Evolutionary conservation across 2,888 invertebrate genomes (phyloP), one percentile per base, ranked within the genome.

Genomic region (Heteromurus nitidus): DNA sequence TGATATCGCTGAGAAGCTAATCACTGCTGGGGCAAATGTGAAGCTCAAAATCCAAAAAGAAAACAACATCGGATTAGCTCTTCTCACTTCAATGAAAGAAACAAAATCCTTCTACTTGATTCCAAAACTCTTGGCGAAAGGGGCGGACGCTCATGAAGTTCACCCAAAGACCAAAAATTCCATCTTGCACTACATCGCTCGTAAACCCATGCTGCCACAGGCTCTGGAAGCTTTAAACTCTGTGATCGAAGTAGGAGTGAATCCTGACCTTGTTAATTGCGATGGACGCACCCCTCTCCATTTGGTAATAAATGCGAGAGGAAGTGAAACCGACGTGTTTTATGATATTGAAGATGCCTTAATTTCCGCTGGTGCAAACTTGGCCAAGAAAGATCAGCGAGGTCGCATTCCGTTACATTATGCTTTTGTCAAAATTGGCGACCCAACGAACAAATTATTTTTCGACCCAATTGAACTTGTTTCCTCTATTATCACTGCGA

Each of bases 331-430:
- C 2, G 90, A 91, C 84, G 88, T 89, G 13, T 89, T 89, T 75
- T 89, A 89, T 42, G 90, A 90, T 28, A 84, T 90, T 31, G 90
- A 91, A 87, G 90, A 90, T 70, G 87, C 88, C 68, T 88, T 91
- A 9, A 87, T 91, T 13, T 88, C 88, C 31, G 86, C 87, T n/a
- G 89, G 89, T 26, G 90, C 89, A 3, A 87, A 89, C 82, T 88
- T 89, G 77, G 87, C 88, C 7, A 79, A 76, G 9, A 88, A 87
- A 72, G 90, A 90, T 81, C 86, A 86, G 18, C 84, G 88, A 7
- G 88, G 88, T 7, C 86, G 90, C 64, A 87, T 89, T 26, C 90
- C 91, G 3, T 88, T 91, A 22, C 91, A 91, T 87, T 90, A 91
- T 86, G 90, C 89, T 2, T 91, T 91, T 86, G 88, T 89, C 13